phyloP scores from a whole-genome alignment of 2,113 vertebrate species.

The Montifringilla adamsi region DNA sequence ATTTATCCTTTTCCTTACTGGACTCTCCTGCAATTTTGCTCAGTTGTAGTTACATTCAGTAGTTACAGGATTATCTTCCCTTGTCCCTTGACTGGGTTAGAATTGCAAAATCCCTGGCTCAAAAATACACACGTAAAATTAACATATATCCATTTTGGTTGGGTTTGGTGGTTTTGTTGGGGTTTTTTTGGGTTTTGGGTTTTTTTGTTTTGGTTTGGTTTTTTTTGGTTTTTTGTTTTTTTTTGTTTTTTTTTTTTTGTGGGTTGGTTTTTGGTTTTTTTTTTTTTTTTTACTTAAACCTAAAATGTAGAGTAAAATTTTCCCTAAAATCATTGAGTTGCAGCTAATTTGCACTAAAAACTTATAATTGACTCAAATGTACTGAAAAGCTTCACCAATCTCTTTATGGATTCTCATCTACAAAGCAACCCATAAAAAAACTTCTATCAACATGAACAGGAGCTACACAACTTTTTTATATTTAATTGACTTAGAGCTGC shows the following conservation, averaged over 20 bases:
- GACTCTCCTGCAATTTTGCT: background rate
- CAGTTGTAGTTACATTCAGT: background rate
- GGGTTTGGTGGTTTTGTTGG: too few relatives aligned
- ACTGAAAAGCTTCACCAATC: background rate
- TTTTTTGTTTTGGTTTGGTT: too few relatives aligned
- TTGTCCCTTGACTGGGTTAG: background rate
- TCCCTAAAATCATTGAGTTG: background rate
- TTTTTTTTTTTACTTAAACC: background rate
- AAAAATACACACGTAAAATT: background rate
- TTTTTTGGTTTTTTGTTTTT: too few relatives aligned
- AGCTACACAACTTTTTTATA: background rate
- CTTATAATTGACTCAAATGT: background rate
- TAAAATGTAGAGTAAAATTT: background rate
- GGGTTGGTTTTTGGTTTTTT: too few relatives aligned
- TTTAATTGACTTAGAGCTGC: background rate
- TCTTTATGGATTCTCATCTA: background rate
- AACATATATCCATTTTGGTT: accelerated
- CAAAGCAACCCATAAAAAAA: background rate
- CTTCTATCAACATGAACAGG: background rate
- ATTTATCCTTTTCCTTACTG: background rate
- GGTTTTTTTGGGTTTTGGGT: too few relatives aligned
- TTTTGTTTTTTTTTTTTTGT: too few relatives aligned
- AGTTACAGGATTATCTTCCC: background rate
- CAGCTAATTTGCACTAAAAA: background rate
- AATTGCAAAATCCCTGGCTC: background rate